Base-by-base conservation (phyloP, 53 echinoderm and acorn worm species). In the Astropecten irregularis region DNA sequence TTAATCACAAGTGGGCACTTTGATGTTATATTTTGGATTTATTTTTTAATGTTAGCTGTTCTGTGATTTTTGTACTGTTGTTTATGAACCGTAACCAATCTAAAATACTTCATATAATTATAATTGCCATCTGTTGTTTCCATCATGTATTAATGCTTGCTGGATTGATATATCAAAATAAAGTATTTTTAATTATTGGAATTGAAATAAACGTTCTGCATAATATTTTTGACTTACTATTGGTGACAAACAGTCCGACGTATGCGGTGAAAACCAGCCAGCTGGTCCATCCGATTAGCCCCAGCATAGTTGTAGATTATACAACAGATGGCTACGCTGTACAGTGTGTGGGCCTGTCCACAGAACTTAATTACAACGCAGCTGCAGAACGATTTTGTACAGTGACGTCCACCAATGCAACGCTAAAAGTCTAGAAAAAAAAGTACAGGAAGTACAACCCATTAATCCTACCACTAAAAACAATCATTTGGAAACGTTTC, bases 251-350 rank as follows among this genome's bases (percentile, higher is more conserved):
- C 21, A 95, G 77, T 23, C 66, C 63, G 23, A 95, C 77, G 68
- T 95, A 95, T 10, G 71, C 59, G 19, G 77, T 40, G 49, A 95
- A 95, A 50, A 95, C 65, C 20, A 88, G 30, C 89, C 93, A 93
- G 61, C 77, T 87, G 34, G 27, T 27, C 20, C 27, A 29, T 20
- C 49, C 79, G 9, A 37, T 39, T 6, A 93, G 82, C 25, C 93
- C 93, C 14, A 93, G 81, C 83, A 93, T 81, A 4, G 23, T 58
- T 62, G 71, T 7, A 8, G 34, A 1, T 15, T 11, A 9, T n/a
- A 34, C 28, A 33, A 30, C n/a, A 28, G 18, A 33, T 16, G 27
- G 32, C 7, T 23, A 15, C n/a, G n/a, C n/a, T n/a, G n/a, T n/a
- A n/a, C n/a, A n/a, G n/a, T n/a, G n/a, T n/a, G n/a, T n/a, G n/a